phyloP scores from a whole-genome alignment of 2,888 invertebrate species.

The Pemphredon lugubris region DNA sequence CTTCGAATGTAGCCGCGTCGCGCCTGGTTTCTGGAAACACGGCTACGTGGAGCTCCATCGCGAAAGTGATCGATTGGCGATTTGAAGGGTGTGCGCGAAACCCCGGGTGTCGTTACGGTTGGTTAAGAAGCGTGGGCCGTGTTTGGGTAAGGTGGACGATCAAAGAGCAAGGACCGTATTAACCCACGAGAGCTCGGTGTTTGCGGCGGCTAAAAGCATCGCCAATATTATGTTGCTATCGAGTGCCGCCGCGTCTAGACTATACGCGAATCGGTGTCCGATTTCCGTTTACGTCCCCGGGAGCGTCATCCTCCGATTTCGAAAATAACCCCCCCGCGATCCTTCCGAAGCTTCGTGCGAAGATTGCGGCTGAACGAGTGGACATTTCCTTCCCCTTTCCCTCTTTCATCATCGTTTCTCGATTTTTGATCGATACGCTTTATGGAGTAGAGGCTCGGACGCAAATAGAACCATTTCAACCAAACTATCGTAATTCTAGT shows the following conservation, averaged over 20 bases:
- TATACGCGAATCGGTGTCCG: conserved; percentile 49
- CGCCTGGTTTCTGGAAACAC: conserved; percentile 21
- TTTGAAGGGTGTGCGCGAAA: too few relatives aligned
- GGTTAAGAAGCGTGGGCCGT: too few relatives aligned
- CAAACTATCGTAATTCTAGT: too few relatives aligned
- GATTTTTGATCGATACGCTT: conserved; percentile 21
- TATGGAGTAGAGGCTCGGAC: background rate
- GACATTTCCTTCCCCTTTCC: conserved; percentile 37
- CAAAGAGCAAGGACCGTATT: conserved; percentile 29
- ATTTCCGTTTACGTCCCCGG: conserved; percentile 55
- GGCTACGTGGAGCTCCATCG: background rate
- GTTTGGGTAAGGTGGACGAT: too few relatives aligned
- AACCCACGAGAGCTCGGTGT: conserved; percentile 62
- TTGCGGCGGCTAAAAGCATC: conserved; percentile 68
- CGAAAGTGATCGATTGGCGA: background rate
- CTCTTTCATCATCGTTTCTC: background rate
- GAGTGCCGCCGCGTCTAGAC: conserved; percentile 56
- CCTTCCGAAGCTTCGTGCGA: conserved; percentile 21
- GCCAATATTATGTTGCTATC: conserved; percentile 68
- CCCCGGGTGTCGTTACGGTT: too few relatives aligned
- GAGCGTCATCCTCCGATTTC: conserved; percentile 59
- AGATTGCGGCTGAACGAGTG: conserved; percentile 45
- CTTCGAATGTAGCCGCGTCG: conserved; percentile 38
- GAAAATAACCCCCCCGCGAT: conserved; percentile 47
- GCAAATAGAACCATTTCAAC: too few relatives aligned